Evolutionary conservation across 2,113 vertebrate genomes (phyloP), one percentile per base, ranked within the genome.

Genomic region (Corydoras maculifer): DNA sequence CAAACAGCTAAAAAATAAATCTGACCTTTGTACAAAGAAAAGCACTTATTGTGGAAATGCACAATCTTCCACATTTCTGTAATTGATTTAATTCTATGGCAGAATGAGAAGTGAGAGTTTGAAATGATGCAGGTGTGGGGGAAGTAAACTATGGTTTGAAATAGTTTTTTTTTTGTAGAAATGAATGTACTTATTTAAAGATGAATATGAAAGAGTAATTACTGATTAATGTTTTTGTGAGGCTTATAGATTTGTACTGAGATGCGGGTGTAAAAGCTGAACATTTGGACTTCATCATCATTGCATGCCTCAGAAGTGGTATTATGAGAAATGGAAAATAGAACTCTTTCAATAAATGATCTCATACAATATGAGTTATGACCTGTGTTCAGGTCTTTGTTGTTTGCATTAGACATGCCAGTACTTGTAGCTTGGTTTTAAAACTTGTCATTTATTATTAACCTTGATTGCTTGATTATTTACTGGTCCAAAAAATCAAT

Each of bases 1-100:
- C 70, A 83, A 66, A 25, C 83, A 29, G 93, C 91, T 78, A 94
- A 90, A 81, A 96, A 98, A 82, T 99, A 86, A 86, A 73, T 66
- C 14, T 4, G 32, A 55, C 55, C n/a, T 29, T 43, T 61, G 18
- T 32, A 43, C 31, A 25, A 10, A 8, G 58, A 71, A 15, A 29
- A 70, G 5, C 1, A 9, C 13, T 8, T 7, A 31, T 65, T 43
- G 62, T 60, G 12, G 48, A 60, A 57, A 63, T 51, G n/a, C 61
- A 48, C 60, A 63, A 9, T 35, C 35, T 15, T 65, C 49, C 55
- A 51, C 8, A 25, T 65, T 62, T 49, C 14, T 13, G 51, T 43
- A 29, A 54, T 58, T 29, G 14, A 54, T 58, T 29, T 14, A 35
- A 50, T 65, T 59, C 15, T 25, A n/a, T 58, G 15, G 14, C 9